Evolutionary conservation across 2,888 invertebrate genomes (phyloP), one percentile per base, ranked within the genome.

Genomic region (Lasioglossum villosulum): DNA sequence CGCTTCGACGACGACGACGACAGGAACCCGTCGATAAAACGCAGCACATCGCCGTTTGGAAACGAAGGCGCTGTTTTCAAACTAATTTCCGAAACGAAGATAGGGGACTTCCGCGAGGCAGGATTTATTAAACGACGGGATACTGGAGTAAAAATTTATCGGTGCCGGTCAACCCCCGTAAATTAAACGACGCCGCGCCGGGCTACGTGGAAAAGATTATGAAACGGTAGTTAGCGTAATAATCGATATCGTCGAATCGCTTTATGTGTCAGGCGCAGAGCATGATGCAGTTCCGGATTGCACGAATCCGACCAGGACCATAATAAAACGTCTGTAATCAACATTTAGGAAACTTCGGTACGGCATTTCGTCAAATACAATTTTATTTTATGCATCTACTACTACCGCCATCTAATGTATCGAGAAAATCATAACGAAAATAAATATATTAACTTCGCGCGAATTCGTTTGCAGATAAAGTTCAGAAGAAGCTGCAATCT

Each of bases 81-180:
- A 19, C 52, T 68, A 56, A 56, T 75, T 80, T 75, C 30, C n/a
- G 45, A 56, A 70, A 80, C 66, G 75, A 68, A 10, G 45, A 5
- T 37, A 45, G 34, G 30, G 27, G 6, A 68, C 23, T 68, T 80
- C 16, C 30, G 12, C 16, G 39, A 30, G 75, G n/a, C 4, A 42
- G 30, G 42, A 75, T 80, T 63, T 63, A 72, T 77, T 45, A 59
- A 48, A 39, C 48, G 59, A 77, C 37, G 27, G 19, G 27, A 42
- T 34, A 19, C 3, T 16, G n/a, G 27, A 77, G 77, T 81, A 78
- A 71, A 78, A 82, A 84, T 82, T 80, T 74, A 84, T 71, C 42
- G 75, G 45, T 48, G 39, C 16, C 39, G 16, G 37, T 34, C n/a
- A 1, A 56, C 34, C 70, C 19, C 66, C 48, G 71, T 79, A 75